Evolutionary conservation across 2,113 vertebrate species (phyloP), one percentile per base, ranked within the genome.

Genomic region (Seriola quinqueradiata): DNA sequence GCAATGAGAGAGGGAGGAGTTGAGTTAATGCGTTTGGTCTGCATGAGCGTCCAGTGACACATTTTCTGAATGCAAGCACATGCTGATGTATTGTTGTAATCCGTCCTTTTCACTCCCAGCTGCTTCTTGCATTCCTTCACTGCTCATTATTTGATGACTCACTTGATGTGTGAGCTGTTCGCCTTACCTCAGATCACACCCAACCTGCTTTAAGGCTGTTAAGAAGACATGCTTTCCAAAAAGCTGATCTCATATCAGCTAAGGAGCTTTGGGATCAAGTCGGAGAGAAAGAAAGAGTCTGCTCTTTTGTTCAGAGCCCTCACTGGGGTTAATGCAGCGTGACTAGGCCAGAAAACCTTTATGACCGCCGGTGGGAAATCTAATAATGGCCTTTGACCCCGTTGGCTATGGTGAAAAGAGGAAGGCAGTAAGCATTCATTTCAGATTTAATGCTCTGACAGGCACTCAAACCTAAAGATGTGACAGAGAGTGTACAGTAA

Each of bases 221-320:
- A 88, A 83, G 79, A 81, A 79, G 65, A 87, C 82, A 75, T 46
- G 72, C 81, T 79, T 58, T 79, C 83, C 77, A 64, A 87, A 82
- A 86, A 60, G 69, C 84, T 92, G 88, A 92, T 91, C 86, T 90
- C 81, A 87, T 90, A 90, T 91, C 90, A 77, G 83, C 78, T 85
- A 85, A 93, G 77, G 66, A 87, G 83, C 77, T 90, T 84, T 82
- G 79, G 84, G 85, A 87, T 86, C 81, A 82, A 87, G 66, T 78
- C 48, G 1, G 67, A 70, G 60, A 90, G 79, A 91, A 75, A 76
- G 52, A 80, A 77, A 90, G 81, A 90, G 70, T 86, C 67, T 79
- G 78, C 28, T 72, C 55, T 75, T 91, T 92, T 94, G 90, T 93
- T 87, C 63, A 42, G 36, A 70, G 58, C 38, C 28, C 78, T 88